Percentiles rank a stretch among this genome's conserved stretches.
phyloP scores from a whole-genome alignment of 1,140 invertebrate genomes.

The Leptinotarsa defecta region DNA sequence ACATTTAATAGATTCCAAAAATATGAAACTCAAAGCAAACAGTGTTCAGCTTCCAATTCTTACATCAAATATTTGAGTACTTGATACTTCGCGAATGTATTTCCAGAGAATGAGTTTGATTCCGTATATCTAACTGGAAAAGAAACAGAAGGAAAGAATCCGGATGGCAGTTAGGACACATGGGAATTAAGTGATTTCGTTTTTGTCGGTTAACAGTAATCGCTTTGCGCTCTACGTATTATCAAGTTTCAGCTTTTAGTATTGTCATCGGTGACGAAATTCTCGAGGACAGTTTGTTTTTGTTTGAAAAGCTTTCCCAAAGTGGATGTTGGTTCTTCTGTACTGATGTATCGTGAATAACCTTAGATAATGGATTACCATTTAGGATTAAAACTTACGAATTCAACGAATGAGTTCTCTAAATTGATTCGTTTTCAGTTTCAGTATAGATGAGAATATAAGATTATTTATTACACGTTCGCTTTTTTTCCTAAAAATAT shows the following conservation, averaged over 20 bases:
- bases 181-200: background rate
- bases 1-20: too few species aligned
- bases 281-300: background rate
- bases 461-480: too few species aligned
- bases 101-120: background rate
- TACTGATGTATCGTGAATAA: too few species aligned
- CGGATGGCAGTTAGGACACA: background rate
- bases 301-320: background rate
- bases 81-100: background rate
- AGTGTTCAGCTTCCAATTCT: background rate
- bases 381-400: background rate
- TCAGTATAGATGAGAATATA: too few species aligned
- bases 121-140: background rate
- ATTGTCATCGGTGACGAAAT: background rate
- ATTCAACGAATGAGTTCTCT: too few species aligned
- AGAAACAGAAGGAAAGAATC: background rate
- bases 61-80: background rate
- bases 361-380: too few species aligned
- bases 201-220: background rate
- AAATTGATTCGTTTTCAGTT: too few species aligned
- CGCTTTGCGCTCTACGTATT: background rate
- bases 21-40: background rate
- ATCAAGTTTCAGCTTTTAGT: slow-evolving; percentile 3
- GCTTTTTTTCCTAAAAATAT: too few species aligned
- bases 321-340: too few species aligned